A percentile compares a stretch with the other conserved stretches of the same genome.
phyloP scores from a whole-genome alignment of 2,113 vertebrate genomes.

The Paramisgurnus dabryanus region DNA sequence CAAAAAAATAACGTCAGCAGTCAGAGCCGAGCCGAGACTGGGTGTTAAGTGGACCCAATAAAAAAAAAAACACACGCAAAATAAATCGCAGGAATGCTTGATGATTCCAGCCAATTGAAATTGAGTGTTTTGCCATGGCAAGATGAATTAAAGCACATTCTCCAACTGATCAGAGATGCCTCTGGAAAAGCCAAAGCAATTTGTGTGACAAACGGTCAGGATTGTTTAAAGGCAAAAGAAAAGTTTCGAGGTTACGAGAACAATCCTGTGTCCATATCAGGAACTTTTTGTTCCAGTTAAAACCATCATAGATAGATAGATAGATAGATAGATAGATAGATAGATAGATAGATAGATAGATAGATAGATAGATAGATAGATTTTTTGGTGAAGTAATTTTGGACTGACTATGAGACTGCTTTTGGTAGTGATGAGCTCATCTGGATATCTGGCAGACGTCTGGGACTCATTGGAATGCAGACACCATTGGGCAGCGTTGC shows the following conservation, averaged over 20 bases:
- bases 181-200: conserved; percentile 4
- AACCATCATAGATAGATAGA: not conserved
- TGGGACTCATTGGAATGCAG: conserved; percentile 41
- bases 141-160: not conserved
- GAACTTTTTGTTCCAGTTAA: not conserved
- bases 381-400: not conserved
- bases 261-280: not conserved
- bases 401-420: not conserved
- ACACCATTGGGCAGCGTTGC: conserved; percentile 56
- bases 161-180: not conserved
- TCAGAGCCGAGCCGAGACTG: not conserved
- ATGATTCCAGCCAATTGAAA: not conserved
- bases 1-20: not conserved
- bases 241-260: not conserved
- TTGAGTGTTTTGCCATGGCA: not conserved
- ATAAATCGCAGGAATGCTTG: not conserved
- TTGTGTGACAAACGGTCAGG: not conserved
- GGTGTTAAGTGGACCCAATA: not conserved
- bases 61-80: not conserved
- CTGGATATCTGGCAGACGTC: conserved; percentile 55
- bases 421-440: conserved; percentile 35
- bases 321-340: too few species aligned
- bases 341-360: too few species aligned
- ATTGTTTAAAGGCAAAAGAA: not conserved
- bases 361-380: too few species aligned